Evolutionary conservation across 2,113 vertebrate species (phyloP).

Genomic region (Thymallus thymallus): DNA sequence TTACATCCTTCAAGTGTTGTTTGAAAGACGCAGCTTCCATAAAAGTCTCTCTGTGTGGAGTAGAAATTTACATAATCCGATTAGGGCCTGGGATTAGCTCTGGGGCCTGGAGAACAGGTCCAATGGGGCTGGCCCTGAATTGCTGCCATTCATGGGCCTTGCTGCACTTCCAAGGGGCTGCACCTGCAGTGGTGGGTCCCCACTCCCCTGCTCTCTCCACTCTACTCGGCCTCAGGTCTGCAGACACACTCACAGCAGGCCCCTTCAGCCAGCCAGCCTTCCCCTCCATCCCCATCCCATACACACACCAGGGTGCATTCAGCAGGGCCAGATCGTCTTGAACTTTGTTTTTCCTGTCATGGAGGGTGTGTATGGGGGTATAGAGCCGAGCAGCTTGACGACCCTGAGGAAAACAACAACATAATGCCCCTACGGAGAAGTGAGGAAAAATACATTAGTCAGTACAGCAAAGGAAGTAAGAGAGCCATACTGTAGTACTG

Average conservation of each 20-base stretch:
- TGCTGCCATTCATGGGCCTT: slow-evolving; percentile 89
- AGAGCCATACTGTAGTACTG: too few relatives aligned
- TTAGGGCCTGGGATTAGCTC: slow-evolving; percentile 87
- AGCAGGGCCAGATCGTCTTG: too few relatives aligned
- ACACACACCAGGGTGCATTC: slow-evolving; percentile 24
- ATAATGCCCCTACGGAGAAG: neutral
- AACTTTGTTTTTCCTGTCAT: too few relatives aligned
- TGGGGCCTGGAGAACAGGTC: slow-evolving; percentile 81
- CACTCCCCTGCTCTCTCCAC: slow-evolving; percentile 49
- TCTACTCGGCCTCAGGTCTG: slow-evolving; percentile 26
- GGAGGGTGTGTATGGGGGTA: neutral
- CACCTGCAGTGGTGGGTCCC: slow-evolving; percentile 82
- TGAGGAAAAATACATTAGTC: neutral
- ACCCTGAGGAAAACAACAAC: neutral
- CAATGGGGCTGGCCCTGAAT: slow-evolving; percentile 85
- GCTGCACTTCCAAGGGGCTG: slow-evolving; percentile 80
- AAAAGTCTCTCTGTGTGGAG: slow-evolving; percentile 81
- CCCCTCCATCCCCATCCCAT: neutral
- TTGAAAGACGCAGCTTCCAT: slow-evolving; percentile 77
- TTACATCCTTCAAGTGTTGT: slow-evolving; percentile 80
- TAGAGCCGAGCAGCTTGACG: neutral
- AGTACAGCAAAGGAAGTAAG: too few relatives aligned
- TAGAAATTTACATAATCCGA: slow-evolving; percentile 99
- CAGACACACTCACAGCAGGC: slow-evolving; percentile 38
- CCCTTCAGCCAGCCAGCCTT: neutral